phyloP scores from a whole-genome alignment of 2,888 invertebrate species.

The Stenotaenia linearis region DNA sequence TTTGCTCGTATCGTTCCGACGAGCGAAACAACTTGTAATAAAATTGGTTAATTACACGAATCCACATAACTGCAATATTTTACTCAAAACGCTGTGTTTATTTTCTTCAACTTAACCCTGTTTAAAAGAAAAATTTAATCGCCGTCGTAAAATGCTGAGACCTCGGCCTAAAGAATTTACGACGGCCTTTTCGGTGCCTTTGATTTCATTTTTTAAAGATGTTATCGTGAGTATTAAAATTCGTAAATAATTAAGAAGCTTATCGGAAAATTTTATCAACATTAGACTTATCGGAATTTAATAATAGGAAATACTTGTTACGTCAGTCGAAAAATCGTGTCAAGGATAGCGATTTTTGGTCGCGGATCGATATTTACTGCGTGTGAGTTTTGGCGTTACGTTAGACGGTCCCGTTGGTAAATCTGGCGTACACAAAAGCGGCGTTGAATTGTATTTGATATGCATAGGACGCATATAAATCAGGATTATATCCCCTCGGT shows the following conservation, averaged over 20 bases:
- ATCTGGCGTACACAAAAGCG: background rate
- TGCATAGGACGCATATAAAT: slow-evolving; percentile 23
- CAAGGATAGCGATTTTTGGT: background rate
- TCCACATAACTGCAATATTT: no score
- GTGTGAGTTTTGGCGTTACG: background rate
- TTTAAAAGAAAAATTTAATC: background rate
- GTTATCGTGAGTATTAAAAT: background rate
- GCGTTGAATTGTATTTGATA: slow-evolving; percentile 20
- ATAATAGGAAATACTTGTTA: background rate
- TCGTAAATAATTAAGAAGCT: background rate
- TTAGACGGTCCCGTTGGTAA: background rate
- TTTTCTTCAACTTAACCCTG: no score
- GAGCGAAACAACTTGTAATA: background rate
- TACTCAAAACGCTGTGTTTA: no score
- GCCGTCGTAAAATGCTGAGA: background rate
- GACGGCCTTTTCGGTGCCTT: background rate
- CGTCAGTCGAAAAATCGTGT: background rate
- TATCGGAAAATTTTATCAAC: background rate
- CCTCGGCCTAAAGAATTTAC: background rate
- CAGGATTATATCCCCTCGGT: slow-evolving; percentile 26
- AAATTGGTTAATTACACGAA: no score
- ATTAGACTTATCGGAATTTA: background rate
- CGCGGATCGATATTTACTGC: background rate
- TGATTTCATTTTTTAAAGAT: background rate
- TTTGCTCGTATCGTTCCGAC: background rate